Conservation (phyloP, 1,140 invertebrate genomes). For the Monochamus saltuarius region DNA sequence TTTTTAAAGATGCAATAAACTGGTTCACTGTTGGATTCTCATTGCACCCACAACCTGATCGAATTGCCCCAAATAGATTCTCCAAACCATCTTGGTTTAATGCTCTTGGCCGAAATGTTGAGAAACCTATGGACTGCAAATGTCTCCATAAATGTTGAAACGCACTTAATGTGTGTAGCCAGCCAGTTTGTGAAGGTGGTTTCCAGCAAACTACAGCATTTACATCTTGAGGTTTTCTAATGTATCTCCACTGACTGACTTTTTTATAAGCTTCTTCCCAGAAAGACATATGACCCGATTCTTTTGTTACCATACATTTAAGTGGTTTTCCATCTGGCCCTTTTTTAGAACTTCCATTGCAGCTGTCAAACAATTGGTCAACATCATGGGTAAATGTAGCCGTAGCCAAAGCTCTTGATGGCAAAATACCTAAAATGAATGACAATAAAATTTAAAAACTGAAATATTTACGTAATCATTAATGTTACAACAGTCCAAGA, state of each 20-base stretch:
- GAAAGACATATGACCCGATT: constrained; percentile 15
- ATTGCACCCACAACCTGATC: constrained; percentile 20
- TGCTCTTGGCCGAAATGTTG: constrained; percentile 12
- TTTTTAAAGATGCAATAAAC: constrained; percentile 27
- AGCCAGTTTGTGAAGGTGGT: too few species aligned
- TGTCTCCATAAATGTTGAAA: constrained; percentile 20
- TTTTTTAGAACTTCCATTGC: constrained; percentile 18
- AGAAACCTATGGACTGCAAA: background rate
- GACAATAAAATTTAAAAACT: background rate
- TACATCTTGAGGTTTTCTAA: constrained; percentile 19
- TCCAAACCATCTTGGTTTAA: constrained; percentile 17
- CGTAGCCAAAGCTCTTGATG: constrained; percentile 19
- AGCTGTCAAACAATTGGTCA: constrained; percentile 31
- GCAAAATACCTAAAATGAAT: constrained; percentile 12
- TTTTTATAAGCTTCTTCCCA: constrained; percentile 17
- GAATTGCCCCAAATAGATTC: constrained; percentile 29
- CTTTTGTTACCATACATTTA: constrained; percentile 13
- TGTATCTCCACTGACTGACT: too few species aligned
- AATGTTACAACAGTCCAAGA: too few species aligned
- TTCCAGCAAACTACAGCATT: constrained; percentile 9
- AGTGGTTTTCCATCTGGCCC: constrained; percentile 23
- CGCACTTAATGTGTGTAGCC: constrained; percentile 6
- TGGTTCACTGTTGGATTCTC: constrained; percentile 28
- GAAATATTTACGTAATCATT: too few species aligned
- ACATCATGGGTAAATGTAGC: constrained; percentile 27